Conservation (phyloP, 30 jellyfish, hydroid and myxozoan genomes). For the Clytia hemisphaerica region DNA sequence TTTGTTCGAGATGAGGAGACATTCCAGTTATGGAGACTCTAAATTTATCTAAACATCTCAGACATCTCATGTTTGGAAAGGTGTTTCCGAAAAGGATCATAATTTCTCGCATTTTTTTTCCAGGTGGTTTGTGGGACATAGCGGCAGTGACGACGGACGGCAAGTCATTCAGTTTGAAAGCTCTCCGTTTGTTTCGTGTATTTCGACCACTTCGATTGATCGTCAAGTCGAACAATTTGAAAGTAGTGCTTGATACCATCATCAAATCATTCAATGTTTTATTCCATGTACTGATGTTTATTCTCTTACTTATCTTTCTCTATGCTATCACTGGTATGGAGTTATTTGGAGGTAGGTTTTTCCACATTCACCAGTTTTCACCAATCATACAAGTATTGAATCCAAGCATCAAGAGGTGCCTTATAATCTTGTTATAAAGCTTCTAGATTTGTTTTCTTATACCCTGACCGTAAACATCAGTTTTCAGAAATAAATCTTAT, state of each 20-base stretch:
- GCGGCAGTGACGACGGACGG: background rate
- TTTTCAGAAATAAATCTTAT: too few relatives aligned
- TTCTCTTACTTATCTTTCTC: slow-evolving; percentile 38
- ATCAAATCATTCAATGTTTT: slow-evolving; percentile 36
- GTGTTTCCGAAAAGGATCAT: too few relatives aligned
- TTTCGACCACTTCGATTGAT: slow-evolving; percentile 74
- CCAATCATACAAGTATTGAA: too few relatives aligned
- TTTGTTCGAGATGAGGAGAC: too few relatives aligned
- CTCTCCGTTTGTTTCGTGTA: slow-evolving; percentile 57
- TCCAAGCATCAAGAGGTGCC: too few relatives aligned
- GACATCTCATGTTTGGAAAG: too few relatives aligned
- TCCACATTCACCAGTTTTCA: too few relatives aligned
- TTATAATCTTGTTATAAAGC: too few relatives aligned
- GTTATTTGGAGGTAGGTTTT: slow-evolving; percentile 62
- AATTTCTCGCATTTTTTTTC: slow-evolving; percentile 1
- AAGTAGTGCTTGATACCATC: slow-evolving; percentile 66
- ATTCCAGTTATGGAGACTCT: too few relatives aligned
- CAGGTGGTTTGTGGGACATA: slow-evolving; percentile 17
- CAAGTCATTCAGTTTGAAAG: slow-evolving; percentile 15
- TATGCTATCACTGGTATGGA: slow-evolving; percentile 69
- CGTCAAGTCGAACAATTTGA: slow-evolving; percentile 45
- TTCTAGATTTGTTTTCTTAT: too few relatives aligned
- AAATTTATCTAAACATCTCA: too few relatives aligned
- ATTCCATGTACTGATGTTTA: slow-evolving; percentile 60
- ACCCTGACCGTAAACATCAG: too few relatives aligned